Evolutionary conservation across 2,797 vertebrate species (phyloP).

Genomic region (Neosalanx taihuensis): DNA sequence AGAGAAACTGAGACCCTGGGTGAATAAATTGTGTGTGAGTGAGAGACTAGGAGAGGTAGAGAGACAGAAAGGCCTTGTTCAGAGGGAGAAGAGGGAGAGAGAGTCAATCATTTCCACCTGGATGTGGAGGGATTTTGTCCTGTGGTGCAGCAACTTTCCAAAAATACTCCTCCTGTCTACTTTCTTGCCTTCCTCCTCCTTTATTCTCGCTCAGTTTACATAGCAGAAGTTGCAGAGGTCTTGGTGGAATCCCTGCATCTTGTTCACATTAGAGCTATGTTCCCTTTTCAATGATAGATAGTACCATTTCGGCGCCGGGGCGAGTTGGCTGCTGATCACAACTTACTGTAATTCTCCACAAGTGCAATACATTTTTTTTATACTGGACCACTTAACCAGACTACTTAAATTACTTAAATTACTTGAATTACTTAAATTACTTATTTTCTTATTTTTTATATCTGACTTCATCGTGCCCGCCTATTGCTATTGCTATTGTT

Average conservation of each 20-base stretch:
- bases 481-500: too few relatives aligned
- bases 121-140: constrained; percentile 9
- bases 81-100: not conserved
- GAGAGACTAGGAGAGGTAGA: not conserved
- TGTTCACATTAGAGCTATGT: constrained; percentile 48
- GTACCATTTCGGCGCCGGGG: too few relatives aligned
- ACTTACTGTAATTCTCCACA: too few relatives aligned
- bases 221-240: constrained; percentile 6
- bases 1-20: not conserved
- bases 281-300: constrained; percentile 24
- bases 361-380: too few relatives aligned
- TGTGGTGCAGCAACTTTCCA: not conserved
- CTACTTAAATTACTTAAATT: too few relatives aligned
- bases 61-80: too few relatives aligned
- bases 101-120: constrained; percentile 28
- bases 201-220: not conserved
- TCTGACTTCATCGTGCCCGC: too few relatives aligned
- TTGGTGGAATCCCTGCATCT: constrained; percentile 33
- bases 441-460: too few relatives aligned
- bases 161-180: constrained; percentile 11
- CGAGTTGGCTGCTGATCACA: too few relatives aligned
- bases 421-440: too few relatives aligned
- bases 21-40: too few relatives aligned
- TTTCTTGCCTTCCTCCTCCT: not conserved
- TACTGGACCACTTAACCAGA: too few relatives aligned